Evolutionary conservation across 2,113 vertebrate genomes (phyloP).

Genomic region (Sitta europaea): DNA sequence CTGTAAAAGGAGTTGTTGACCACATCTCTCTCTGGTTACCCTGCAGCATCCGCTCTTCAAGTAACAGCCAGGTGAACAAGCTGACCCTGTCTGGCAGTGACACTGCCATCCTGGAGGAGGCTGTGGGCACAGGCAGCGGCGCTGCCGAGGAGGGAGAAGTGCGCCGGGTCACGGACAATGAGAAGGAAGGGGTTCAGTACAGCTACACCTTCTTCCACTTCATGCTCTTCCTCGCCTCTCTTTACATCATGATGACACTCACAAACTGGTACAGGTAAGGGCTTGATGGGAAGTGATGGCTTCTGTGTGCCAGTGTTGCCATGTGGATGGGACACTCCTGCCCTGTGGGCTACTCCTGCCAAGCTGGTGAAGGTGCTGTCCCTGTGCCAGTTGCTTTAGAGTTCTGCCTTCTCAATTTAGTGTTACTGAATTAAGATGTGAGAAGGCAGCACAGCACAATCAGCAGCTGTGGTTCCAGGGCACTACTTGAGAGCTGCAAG

Average conservation of each 20-base stretch:
- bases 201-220: slow-evolving; percentile 90
- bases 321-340: not conserved
- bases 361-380: not conserved
- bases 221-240: slow-evolving; percentile 88
- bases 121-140: not conserved
- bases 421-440: not conserved
- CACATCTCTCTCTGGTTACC: not conserved
- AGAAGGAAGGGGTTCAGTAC: slow-evolving; percentile 87
- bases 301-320: not conserved
- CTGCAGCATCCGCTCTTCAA: slow-evolving; percentile 88
- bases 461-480: not conserved
- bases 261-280: slow-evolving; percentile 96
- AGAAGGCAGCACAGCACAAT: not conserved
- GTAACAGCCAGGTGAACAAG: slow-evolving; percentile 91
- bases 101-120: slow-evolving; percentile 77
- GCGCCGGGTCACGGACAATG: slow-evolving; percentile 82
- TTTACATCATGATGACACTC: slow-evolving; percentile 98
- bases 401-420: not conserved
- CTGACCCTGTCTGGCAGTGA: slow-evolving; percentile 85
- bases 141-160: slow-evolving; percentile 67
- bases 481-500: not conserved
- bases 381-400: not conserved
- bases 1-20: not conserved
- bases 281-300: not conserved
- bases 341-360: not conserved